Evolutionary conservation across 2,113 vertebrate species (phyloP).

Genomic region (Pelodiscus sinensis): DNA sequence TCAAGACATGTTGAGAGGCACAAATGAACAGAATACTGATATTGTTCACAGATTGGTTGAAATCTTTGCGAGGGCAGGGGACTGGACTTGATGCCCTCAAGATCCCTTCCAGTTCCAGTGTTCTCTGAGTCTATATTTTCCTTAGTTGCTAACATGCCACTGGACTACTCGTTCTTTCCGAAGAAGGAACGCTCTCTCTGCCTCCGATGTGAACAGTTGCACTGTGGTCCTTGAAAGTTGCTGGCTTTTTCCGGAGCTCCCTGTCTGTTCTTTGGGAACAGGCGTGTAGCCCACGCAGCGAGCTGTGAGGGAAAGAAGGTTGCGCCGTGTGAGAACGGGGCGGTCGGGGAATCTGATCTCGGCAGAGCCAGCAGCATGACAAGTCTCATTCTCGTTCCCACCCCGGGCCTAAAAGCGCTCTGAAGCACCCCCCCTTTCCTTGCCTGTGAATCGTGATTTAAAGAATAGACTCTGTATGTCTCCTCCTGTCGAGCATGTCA

Average conservation of each 20-base stretch:
- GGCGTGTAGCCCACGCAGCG: neutral
- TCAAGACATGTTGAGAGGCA: neutral
- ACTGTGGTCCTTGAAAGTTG: neutral
- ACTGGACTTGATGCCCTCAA: too few species aligned
- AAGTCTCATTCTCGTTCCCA: neutral
- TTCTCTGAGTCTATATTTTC: too few species aligned
- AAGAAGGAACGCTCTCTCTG: neutral
- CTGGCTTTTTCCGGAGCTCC: neutral
- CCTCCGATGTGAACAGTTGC: neutral
- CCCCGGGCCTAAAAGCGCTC: neutral
- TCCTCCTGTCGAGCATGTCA: neutral
- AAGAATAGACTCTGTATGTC: neutral
- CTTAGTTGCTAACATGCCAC: too few species aligned
- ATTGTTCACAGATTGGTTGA: neutral
- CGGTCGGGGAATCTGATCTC: neutral
- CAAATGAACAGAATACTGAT: accelerated
- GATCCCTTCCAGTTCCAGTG: too few species aligned
- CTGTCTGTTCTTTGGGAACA: neutral
- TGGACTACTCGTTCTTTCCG: too few species aligned
- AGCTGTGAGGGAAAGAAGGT: neutral
- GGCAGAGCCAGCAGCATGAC: neutral
- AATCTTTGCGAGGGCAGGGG: neutral
- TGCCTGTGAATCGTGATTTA: neutral
- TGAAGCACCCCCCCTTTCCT: neutral
- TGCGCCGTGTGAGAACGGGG: neutral